phyloP scores from a whole-genome alignment of 2,888 invertebrate species.

The Protula sp. region DNA sequence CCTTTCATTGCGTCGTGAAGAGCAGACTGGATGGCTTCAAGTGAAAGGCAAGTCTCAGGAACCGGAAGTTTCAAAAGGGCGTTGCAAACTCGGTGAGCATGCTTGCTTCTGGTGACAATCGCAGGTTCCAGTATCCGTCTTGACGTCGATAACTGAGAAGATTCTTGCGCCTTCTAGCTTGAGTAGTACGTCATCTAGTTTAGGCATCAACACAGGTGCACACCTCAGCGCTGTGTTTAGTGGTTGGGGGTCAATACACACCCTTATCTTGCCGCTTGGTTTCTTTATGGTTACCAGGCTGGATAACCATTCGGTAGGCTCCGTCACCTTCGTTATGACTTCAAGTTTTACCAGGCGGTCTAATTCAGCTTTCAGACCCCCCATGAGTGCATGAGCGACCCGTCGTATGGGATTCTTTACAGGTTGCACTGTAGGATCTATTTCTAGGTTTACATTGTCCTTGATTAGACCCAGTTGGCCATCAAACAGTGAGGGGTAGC shows the following conservation, averaged over 20 bases:
- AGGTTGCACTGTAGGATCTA: background rate
- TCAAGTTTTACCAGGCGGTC: slow-evolving; percentile 7
- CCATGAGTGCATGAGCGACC: slow-evolving; percentile 14
- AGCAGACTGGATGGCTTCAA: too few relatives aligned
- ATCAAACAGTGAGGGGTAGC: too few relatives aligned
- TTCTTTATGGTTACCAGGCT: slow-evolving; percentile 20
- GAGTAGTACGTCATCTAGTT: too few relatives aligned
- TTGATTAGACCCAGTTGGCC: background rate
- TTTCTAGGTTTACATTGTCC: background rate
- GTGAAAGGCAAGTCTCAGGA: slow-evolving; percentile 18
- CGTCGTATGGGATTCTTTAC: slow-evolving; percentile 1
- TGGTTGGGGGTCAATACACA: too few relatives aligned
- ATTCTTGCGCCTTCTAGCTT: too few relatives aligned
- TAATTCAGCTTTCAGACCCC: too few relatives aligned
- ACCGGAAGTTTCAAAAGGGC: slow-evolving; percentile 23
- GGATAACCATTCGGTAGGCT: slow-evolving; percentile 11
- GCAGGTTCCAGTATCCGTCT: too few relatives aligned
- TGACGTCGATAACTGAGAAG: too few relatives aligned
- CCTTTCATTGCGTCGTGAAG: too few relatives aligned
- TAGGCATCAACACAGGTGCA: slow-evolving; percentile 15
- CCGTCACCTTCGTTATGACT: slow-evolving; percentile 16
- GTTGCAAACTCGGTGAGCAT: slow-evolving; percentile 24
- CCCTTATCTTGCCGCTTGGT: slow-evolving; percentile 10
- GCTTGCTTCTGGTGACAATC: too few relatives aligned
- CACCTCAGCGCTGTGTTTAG: too few relatives aligned